Evolutionary conservation across 2,797 vertebrate species (phyloP), one percentile per base, ranked within the genome.

Genomic region (Semaprochilodus insignis): DNA sequence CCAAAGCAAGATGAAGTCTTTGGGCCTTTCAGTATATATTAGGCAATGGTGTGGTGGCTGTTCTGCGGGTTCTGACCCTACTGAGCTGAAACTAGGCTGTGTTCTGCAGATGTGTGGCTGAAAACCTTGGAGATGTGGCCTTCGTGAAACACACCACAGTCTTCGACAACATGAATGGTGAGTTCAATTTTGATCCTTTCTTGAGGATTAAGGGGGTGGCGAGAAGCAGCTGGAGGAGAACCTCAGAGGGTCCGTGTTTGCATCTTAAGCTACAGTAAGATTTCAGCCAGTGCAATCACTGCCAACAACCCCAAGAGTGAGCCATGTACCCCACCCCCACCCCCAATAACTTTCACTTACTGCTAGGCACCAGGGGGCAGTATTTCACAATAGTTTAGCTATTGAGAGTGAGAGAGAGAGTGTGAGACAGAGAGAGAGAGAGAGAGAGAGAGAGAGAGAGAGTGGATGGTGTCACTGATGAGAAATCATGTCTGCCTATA

Each of bases 131-230:
- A 0, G 95, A 96, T 11, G 94, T 96, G 83, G 95, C 94, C 15
- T 96, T 96, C 60, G 91, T 96, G 79, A 96, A 96, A 87, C 95
- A 96, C 93, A 94, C 94, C 0, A 96, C 95, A 0, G 78, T 95
- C 80, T 95, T 93, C 70, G 95, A 95, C 69, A 96, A 95, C 87
- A 44, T 90, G 85, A 92, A 95, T 6, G 95, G 95, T 96, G 66
- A 91, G 93, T 10, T 21, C 15, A 21, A 11, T 10, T 59, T 11
- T 83, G 54, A 6, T 51, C 40, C 31, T n/a, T 40, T 67, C 65
- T 67, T 2, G 31, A 10, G 3, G 48, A 51, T 8, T 6, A 27
- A 57, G 72, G 14, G 4, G n/a, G 23, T 60, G 23, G 5, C n/a
- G 7, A 48, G 21, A 44, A 40, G 6, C 19, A 70, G 40, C 40